These are phyloP conservation scores for Threskiornis aethiopicus DNA, from an alignment of 2,797 vertebrate species.

Conservation along the genomic window DNA sequence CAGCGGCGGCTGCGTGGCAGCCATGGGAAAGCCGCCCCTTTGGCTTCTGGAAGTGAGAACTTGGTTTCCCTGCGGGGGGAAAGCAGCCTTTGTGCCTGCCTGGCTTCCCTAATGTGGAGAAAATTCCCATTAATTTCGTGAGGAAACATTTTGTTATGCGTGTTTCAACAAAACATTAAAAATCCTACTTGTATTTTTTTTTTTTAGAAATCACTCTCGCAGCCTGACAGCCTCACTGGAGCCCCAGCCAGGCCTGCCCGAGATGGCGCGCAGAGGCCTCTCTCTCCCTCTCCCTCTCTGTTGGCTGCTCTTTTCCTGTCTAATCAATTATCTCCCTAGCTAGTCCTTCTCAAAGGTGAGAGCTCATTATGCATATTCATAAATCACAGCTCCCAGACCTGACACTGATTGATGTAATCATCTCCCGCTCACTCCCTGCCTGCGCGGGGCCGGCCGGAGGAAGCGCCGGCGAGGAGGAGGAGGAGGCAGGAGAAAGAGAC, in stretches of 20 bases:
- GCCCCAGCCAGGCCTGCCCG: slow-evolving; percentile 13
- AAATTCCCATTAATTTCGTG: slow-evolving; percentile 51
- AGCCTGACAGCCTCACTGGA: slow-evolving; percentile 23
- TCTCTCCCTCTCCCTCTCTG: not conserved
- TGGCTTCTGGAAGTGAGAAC: slow-evolving; percentile 32
- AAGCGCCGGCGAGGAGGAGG: not conserved
- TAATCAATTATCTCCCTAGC: slow-evolving; percentile 84
- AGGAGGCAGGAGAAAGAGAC: slow-evolving; percentile 14
- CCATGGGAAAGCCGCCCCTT: not conserved
- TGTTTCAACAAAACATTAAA: slow-evolving; percentile 40
- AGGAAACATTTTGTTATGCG: slow-evolving; percentile 33
- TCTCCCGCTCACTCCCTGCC: slow-evolving; percentile 47
- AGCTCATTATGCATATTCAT: slow-evolving; percentile 85
- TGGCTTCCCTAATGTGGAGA: slow-evolving; percentile 24
- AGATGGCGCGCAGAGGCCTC: not conserved
- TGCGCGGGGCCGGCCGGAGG: not conserved
- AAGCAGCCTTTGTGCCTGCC: slow-evolving; percentile 9
- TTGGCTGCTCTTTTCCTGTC: slow-evolving; percentile 79
- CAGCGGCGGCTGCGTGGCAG: not conserved
- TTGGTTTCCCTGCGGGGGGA: not conserved
- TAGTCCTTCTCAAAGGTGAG: slow-evolving; percentile 77
- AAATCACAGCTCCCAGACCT: slow-evolving; percentile 76
- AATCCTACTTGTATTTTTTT: not conserved
- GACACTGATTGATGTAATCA: slow-evolving; percentile 84
- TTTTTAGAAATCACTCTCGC: not conserved